Evolutionary conservation across 2,888 invertebrate species (phyloP).

Genomic region (Rhamphomyia laevipes): DNA sequence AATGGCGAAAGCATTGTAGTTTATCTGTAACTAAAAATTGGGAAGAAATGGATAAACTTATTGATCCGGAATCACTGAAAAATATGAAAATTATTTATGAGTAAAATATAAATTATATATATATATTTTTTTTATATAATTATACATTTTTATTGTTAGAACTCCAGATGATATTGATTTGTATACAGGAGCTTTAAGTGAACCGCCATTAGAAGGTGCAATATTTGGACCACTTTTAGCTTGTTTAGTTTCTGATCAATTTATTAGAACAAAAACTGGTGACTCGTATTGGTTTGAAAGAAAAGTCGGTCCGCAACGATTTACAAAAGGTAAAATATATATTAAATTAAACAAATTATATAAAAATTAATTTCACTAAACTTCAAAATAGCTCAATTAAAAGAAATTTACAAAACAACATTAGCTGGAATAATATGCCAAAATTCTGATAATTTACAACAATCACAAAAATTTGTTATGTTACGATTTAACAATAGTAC

Average conservation of each 20-base stretch:
- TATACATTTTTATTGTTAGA: conserved; percentile 27
- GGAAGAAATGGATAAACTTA: conserved; percentile 48
- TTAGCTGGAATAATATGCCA: conserved; percentile 65
- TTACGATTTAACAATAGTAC: conserved; percentile 41
- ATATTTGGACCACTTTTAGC: conserved; percentile 76
- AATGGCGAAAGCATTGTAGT: conserved; percentile 67
- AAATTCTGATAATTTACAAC: conserved; percentile 54
- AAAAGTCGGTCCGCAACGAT: conserved; percentile 48
- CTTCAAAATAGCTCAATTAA: conserved; percentile 54
- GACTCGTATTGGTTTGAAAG: conserved; percentile 88
- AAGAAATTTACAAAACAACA: conserved; percentile 65
- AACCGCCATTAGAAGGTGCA: conserved; percentile 55
- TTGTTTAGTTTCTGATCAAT: conserved; percentile 78
- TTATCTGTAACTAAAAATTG: conserved; percentile 50
- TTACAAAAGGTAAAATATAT: conserved; percentile 51
- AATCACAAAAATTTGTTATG: conserved; percentile 60
- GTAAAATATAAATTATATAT: conserved; percentile 31
- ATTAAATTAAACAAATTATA: neutral
- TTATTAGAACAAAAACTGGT: conserved; percentile 63
- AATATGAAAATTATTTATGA: conserved; percentile 54
- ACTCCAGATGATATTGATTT: conserved; percentile 75
- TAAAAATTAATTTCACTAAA: neutral
- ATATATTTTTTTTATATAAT: neutral
- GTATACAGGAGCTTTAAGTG: conserved; percentile 78
- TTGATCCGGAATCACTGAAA: conserved; percentile 51